Conservation (phyloP, 2,797 vertebrate species). For the Kryptolebias ocellatus region DNA sequence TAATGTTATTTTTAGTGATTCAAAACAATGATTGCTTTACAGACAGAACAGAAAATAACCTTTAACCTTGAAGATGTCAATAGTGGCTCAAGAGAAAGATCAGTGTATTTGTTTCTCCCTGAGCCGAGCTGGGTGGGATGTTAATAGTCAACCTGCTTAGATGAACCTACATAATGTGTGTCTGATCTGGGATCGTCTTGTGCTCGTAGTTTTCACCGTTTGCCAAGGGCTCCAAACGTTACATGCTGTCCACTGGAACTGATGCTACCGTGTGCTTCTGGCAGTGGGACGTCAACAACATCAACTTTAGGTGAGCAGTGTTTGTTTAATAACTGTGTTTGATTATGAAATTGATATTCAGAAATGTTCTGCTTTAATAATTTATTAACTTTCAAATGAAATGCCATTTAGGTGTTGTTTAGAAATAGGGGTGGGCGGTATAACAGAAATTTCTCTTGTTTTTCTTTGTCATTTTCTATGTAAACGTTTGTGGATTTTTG, state of each 20-base stretch:
- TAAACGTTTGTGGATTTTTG: too few species aligned
- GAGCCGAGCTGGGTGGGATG: background rate
- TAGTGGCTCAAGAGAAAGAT: background rate
- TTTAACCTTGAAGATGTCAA: background rate
- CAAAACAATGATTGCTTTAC: background rate
- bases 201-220: constrained; percentile 93
- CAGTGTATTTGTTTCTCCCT: background rate
- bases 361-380: background rate
- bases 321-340: background rate
- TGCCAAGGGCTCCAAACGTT: constrained; percentile 92
- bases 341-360: background rate
- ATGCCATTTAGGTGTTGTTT: background rate
- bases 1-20: background rate
- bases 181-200: constrained; percentile 8
- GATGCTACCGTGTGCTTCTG: constrained; percentile 98
- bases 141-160: background rate
- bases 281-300: constrained; percentile 94
- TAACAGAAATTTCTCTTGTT: too few species aligned
- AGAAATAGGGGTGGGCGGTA: background rate
- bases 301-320: constrained; percentile 89
- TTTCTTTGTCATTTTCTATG: background rate
- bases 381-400: background rate
- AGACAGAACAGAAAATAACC: background rate
- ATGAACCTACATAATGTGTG: background rate
- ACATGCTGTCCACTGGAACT: constrained; percentile 97